Evolutionary conservation across 2,888 invertebrate genomes (phyloP), one percentile per base, ranked within the genome.

Genomic region (Antheraea yamamai): DNA sequence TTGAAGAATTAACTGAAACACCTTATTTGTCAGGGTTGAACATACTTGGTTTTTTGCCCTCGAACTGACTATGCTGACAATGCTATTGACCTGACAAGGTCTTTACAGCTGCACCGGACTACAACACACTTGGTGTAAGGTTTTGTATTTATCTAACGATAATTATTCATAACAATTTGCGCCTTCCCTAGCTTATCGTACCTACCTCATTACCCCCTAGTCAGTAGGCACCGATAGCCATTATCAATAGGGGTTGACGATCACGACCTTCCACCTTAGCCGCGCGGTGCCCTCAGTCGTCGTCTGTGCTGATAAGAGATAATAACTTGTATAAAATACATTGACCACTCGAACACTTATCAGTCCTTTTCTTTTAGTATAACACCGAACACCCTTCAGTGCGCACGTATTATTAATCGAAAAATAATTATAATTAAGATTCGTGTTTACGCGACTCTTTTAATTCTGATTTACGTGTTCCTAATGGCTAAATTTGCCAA

Each of bases 401-500:
- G 81, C 82, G 79, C 82, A 85, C 88, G 86, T 84, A 73, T 72
- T 71, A 52, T 73, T 23, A 23, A 73, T 52, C 61, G n/a, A 64
- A 72, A 30, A 64, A 39, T 30, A 10, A 61, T 74, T 23, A 74
- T n/a, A 58, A 26, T 10, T 64, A 26, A 30, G n/a, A 66, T 72
- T 72, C 75, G 68, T 76, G 75, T 73, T 64, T 61, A 26, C 72
- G 18, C 30, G 70, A 39, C 73, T 80, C 78, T 72, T 68, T 80
- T 72, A 74, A 76, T 77, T 78, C 79, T 77, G 77, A 74, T 76
- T 79, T 77, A 79, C 77, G 75, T 78, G 72, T 84, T 87, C 85
- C 92, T 88, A 77, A 95, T 95, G 94, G 94, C 93, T 93, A 94
- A 94, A 84, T 94, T 93, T 79, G 84, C 89, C 73, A 87, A 91